Evolutionary conservation across 2,113 vertebrate species (phyloP).

Genomic region (Carettochelys insculpta): DNA sequence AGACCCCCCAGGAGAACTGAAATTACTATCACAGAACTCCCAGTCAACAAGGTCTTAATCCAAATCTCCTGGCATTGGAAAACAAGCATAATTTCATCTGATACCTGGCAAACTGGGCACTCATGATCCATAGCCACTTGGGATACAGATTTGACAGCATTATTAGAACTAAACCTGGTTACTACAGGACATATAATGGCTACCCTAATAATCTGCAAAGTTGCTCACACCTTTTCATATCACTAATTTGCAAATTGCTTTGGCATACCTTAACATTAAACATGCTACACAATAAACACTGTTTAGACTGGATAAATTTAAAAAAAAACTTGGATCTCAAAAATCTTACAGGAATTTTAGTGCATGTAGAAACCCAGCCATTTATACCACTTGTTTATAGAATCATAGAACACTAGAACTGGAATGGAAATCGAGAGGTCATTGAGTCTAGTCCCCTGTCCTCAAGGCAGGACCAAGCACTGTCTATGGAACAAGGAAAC

Average conservation of each 20-base stretch:
- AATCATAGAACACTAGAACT: too few relatives aligned
- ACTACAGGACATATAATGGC: neutral
- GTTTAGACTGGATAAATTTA: neutral
- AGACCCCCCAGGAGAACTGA: neutral
- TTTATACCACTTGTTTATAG: neutral
- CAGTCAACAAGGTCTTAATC: neutral
- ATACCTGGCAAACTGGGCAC: neutral
- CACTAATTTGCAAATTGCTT: neutral
- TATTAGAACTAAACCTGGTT: neutral
- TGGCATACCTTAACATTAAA: neutral
- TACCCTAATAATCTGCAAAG: neutral
- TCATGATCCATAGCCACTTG: neutral
- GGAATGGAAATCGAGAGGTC: too few relatives aligned
- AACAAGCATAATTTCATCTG: neutral
- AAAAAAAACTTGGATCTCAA: neutral
- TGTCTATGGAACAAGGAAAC: neutral
- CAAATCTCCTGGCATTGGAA: neutral
- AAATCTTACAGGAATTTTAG: neutral
- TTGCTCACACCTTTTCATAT: neutral
- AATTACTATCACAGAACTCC: neutral
- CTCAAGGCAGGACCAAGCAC: too few relatives aligned
- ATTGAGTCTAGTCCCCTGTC: too few relatives aligned
- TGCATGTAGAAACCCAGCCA: neutral
- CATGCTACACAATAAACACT: neutral
- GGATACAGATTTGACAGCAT: neutral